These are phyloP conservation scores for Nycteola revayana DNA, from an alignment of 2,888 invertebrate species.

Conservation along the genomic window DNA sequence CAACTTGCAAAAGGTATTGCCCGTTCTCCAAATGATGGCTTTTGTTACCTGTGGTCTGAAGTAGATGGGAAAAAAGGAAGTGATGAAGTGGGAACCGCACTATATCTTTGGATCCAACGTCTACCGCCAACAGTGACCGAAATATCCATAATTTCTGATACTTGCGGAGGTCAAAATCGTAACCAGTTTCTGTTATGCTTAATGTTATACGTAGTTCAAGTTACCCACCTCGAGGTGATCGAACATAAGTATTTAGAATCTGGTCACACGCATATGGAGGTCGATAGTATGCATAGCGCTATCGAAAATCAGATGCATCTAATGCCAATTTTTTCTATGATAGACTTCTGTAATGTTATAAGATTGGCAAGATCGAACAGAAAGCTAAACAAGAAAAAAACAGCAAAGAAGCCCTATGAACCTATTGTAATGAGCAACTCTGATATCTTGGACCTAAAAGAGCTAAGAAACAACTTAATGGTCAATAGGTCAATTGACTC, in stretches of 20 bases:
- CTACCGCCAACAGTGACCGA: slow-evolving; percentile 4
- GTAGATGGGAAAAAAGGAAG: slow-evolving; percentile 11
- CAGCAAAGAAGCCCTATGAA: slow-evolving; percentile 2
- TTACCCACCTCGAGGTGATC: not conserved
- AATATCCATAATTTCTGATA: slow-evolving; percentile 2
- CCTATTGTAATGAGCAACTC: slow-evolving; percentile 1
- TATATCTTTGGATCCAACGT: slow-evolving; percentile 8
- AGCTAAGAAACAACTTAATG: too few species aligned
- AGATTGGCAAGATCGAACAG: slow-evolving; percentile 5
- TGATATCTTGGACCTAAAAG: slow-evolving; percentile 1
- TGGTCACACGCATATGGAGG: slow-evolving; percentile 5
- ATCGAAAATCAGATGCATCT: slow-evolving; percentile 5
- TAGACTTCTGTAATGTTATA: slow-evolving; percentile 6
- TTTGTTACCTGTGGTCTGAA: slow-evolving; percentile 12
- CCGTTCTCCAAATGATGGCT: slow-evolving; percentile 3
- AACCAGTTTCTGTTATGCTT: slow-evolving; percentile 5
- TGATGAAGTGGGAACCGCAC: slow-evolving; percentile 9
- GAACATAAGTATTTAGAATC: slow-evolving; percentile 1
- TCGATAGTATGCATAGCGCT: slow-evolving; percentile 6
- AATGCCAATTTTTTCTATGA: slow-evolving; percentile 6
- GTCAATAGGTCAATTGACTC: too few species aligned
- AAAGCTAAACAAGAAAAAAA: slow-evolving; percentile 1
- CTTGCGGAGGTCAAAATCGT: slow-evolving; percentile 2
- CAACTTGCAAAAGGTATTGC: too few species aligned
- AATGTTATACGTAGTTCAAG: slow-evolving; percentile 5